Conservation (phyloP, 2,888 invertebrate genomes). For the Meteorus cinctellus region DNA sequence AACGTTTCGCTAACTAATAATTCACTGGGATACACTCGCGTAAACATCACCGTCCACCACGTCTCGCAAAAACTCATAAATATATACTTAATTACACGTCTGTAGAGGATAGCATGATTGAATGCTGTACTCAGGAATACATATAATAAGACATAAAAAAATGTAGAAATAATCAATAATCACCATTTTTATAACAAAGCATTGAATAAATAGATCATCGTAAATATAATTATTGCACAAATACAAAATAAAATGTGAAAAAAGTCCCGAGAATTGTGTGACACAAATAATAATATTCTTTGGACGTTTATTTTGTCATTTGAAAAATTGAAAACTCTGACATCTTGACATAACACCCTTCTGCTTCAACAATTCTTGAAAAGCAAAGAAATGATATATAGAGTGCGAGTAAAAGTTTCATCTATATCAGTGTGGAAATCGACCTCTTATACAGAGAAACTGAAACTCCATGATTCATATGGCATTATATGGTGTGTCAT, state of each 20-base stretch:
- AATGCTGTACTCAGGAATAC: neutral
- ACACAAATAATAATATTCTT: neutral
- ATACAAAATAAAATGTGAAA: neutral
- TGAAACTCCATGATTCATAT: neutral
- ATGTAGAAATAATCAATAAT: neutral
- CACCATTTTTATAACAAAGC: neutral
- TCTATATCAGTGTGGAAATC: constrained; percentile 11
- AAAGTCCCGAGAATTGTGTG: neutral
- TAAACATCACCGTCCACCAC: neutral
- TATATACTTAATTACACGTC: neutral
- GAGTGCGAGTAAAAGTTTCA: neutral
- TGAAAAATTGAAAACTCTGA: neutral
- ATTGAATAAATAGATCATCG: neutral
- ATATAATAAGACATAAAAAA: neutral
- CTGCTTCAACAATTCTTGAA: neutral
- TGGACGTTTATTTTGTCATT: neutral
- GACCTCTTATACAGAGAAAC: neutral
- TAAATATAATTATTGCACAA: neutral
- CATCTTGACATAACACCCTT: constrained; percentile 1
- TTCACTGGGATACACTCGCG: neutral
- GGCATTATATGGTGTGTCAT: neutral
- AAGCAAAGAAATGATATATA: neutral
- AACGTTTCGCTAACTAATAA: neutral
- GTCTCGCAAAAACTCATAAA: neutral
- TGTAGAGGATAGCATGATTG: neutral